Evolutionary conservation across 2,797 vertebrate genomes (phyloP).

Genomic region (Sciaenops ocellatus): DNA sequence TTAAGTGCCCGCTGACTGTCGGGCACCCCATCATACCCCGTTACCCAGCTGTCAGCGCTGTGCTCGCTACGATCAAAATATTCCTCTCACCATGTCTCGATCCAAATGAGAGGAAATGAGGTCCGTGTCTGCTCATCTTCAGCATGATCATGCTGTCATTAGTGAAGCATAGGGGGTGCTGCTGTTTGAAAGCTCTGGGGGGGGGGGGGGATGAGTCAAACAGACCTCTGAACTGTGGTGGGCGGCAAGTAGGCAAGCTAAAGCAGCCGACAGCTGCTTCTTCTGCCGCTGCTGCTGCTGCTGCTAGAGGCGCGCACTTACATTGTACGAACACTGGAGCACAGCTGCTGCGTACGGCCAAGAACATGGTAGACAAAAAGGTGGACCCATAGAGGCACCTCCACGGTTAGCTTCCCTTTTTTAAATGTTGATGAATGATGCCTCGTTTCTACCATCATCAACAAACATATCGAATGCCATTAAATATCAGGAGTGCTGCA

Average conservation of each 20-base stretch:
- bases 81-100: conserved; percentile 54
- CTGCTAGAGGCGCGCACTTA: conserved; percentile 45
- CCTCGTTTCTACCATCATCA: too few relatives aligned
- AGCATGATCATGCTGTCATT: conserved; percentile 70
- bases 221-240: conserved; percentile 76
- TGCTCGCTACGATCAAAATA: conserved; percentile 59
- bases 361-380: conserved; percentile 14
- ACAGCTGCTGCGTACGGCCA: conserved; percentile 16
- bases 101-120: conserved; percentile 76
- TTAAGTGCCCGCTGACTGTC: conserved; percentile 18
- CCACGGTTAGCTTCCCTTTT: too few relatives aligned
- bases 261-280: conserved; percentile 52
- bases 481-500: too few relatives aligned
- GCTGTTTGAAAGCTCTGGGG: conserved; percentile 52
- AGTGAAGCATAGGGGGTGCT: conserved; percentile 61
- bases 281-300: conserved; percentile 46
- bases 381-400: not conserved
- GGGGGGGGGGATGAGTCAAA: conserved; percentile 73
- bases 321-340: conserved; percentile 33
- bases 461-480: too few relatives aligned
- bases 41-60: conserved; percentile 37
- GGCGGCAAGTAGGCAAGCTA: conserved; percentile 65
- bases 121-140: conserved; percentile 60
- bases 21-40: conserved; percentile 18
- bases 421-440: too few relatives aligned